Evolutionary conservation across 2,888 invertebrate genomes (phyloP), one percentile per base, ranked within the genome.

Genomic region (Boloria euphrosyne): DNA sequence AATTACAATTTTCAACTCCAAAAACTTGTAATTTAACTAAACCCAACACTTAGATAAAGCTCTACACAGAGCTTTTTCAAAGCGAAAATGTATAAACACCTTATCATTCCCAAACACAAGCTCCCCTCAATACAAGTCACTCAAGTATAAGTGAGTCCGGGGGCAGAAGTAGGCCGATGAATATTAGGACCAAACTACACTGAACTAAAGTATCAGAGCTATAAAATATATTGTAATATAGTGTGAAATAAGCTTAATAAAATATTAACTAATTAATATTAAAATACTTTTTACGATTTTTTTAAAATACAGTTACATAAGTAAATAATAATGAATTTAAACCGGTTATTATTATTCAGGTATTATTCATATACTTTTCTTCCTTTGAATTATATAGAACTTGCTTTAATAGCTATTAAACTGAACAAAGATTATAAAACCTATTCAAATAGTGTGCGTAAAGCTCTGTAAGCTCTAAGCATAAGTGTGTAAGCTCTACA

Each of bases 31-130:
- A 2, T 4, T 49, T 49, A 7, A 16, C 16, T n/a, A 49, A n/a
- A 49, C 16, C 16, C 16, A 16, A 49, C 5, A n/a, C 47, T n/a
- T 49, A 49, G 17, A 50, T 18, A 7, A 44, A 55, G 44, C 17
- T 44, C 52, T 16, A 22, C 53, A 27, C 60, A 47, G 52, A 58
- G 53, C 47, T 27, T 59, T 22, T 65, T 59, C 59, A 65, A 65
- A 54, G 38, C 38, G 46, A 52, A 57, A 18, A 22, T 57, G 43
- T 44, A 44, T 57, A n/a, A 43, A 44, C 44, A 43, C 49, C 53
- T 65, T 65, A 65, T 60, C 59, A 53, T 31, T 54, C 53, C 54
- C 53, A 49, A 65, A 60, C 60, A 53, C 38, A 27, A 59, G 31
- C 46, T 53, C 60, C 65, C 65, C 65, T 53, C 47, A 49, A 6